phyloP scores from a whole-genome alignment of 2,888 invertebrate genomes.

The Meiosimyza decipiens region DNA sequence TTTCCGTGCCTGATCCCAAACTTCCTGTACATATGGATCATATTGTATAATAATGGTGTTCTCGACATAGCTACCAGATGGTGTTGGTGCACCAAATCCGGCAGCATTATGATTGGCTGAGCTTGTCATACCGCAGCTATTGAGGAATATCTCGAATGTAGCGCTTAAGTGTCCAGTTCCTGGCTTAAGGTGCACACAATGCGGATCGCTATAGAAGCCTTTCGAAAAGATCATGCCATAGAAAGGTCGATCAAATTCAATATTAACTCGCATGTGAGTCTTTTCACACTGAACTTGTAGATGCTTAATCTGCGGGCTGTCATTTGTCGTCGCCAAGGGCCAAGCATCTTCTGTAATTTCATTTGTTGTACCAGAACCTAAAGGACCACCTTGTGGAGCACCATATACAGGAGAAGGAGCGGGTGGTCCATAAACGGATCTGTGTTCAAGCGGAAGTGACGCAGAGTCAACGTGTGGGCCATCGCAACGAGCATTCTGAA shows the following conservation, averaged over 20 bases:
- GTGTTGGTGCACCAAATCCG: conserved; percentile 86
- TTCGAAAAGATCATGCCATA: conserved; percentile 97
- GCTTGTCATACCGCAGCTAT: conserved; percentile 93
- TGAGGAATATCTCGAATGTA: conserved; percentile 92
- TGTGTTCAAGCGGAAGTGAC: conserved; percentile 83
- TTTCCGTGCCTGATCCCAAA: conserved; percentile 93
- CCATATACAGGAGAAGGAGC: conserved; percentile 69
- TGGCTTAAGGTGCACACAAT: conserved; percentile 91
- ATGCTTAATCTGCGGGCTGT: conserved; percentile 93
- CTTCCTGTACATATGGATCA: conserved; percentile 94
- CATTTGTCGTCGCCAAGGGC: conserved; percentile 84
- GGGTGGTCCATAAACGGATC: conserved; percentile 80
- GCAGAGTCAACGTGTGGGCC: conserved; percentile 83
- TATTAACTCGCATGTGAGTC: conserved; percentile 94
- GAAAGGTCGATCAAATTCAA: conserved; percentile 94
- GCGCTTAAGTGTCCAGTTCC: conserved; percentile 91
- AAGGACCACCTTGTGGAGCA: conserved; percentile 58
- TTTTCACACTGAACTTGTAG: conserved; percentile 95
- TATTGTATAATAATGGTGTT: conserved; percentile 95
- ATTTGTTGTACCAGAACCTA: conserved; percentile 66
- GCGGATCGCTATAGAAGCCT: conserved; percentile 90
- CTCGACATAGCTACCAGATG: conserved; percentile 93
- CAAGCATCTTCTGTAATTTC: conserved; percentile 82
- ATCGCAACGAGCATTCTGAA: conserved; percentile 81
- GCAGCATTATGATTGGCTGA: conserved; percentile 91